These are phyloP conservation scores for Heliconius ismenius DNA, from an alignment of 2,888 invertebrate species.

Conservation along the genomic window DNA sequence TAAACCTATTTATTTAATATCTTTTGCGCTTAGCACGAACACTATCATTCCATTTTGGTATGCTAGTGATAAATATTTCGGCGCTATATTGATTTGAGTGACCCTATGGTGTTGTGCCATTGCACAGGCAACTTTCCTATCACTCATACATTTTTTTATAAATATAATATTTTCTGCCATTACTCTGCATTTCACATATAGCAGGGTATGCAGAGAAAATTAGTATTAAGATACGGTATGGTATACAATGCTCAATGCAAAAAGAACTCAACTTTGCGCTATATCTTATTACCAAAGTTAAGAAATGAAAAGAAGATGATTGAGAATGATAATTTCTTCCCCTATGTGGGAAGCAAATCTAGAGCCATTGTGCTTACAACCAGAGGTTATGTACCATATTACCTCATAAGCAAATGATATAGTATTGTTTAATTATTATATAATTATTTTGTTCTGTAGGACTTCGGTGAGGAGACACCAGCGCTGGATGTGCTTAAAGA, in stretches of 20 bases:
- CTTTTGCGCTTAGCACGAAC: constrained; percentile 70
- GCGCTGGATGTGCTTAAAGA: constrained; percentile 97
- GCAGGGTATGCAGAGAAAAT: not conserved
- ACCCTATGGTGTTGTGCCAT: constrained; percentile 72
- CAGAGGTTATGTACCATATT: too few relatives aligned
- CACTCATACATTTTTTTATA: constrained; percentile 54
- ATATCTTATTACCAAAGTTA: not conserved
- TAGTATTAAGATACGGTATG: not conserved
- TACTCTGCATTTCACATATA: not conserved
- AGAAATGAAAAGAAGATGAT: not conserved
- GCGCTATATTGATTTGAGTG: constrained; percentile 64
- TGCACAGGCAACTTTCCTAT: constrained; percentile 74
- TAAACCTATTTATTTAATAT: not conserved
- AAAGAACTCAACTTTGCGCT: not conserved
- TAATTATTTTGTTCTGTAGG: constrained; percentile 82
- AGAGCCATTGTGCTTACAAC: not conserved
- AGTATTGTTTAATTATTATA: too few relatives aligned
- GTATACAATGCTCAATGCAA: too few relatives aligned
- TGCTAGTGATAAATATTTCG: constrained; percentile 55
- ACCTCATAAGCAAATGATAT: too few relatives aligned
- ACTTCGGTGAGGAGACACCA: constrained; percentile 98
- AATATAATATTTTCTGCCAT: not conserved
- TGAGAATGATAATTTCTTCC: not conserved
- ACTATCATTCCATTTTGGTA: constrained; percentile 51
- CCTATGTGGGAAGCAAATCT: not conserved